Conservation (phyloP, 1,140 invertebrate species). For the Heliothis virescens region DNA sequence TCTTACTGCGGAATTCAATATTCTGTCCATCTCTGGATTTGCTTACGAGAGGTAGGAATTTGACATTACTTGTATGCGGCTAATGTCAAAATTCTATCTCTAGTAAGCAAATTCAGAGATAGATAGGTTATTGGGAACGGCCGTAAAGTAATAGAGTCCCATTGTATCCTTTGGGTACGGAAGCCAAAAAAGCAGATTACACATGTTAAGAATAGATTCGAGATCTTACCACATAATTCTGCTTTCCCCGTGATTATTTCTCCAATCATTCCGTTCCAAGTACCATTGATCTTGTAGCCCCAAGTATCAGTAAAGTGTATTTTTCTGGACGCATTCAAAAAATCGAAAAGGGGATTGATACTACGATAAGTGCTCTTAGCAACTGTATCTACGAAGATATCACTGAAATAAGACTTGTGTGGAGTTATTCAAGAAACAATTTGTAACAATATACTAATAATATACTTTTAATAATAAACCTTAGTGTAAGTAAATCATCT, state of each 20-base stretch:
- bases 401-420: slow-evolving; percentile 66
- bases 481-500: slow-evolving; percentile 55
- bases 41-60: no score
- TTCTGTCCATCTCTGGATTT: no score
- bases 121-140: no score
- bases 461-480: slow-evolving; percentile 32
- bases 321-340: slow-evolving; percentile 85
- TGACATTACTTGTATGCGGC: no score
- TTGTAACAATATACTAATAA: neutral
- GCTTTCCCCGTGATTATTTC: slow-evolving; percentile 84
- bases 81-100: no score
- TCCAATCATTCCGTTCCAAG: slow-evolving; percentile 88
- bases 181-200: neutral
- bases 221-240: slow-evolving; percentile 86
- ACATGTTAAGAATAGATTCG: neutral
- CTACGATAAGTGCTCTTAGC: slow-evolving; percentile 87
- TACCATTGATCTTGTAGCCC: slow-evolving; percentile 84
- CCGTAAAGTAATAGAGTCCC: no score
- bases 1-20: no score
- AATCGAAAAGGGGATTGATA: slow-evolving; percentile 81
- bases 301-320: slow-evolving; percentile 76
- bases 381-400: slow-evolving; percentile 87
- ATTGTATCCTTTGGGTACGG: no score
- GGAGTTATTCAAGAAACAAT: neutral
- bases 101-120: no score